Evolutionary conservation across 2,888 invertebrate species (phyloP), one percentile per base, ranked within the genome.

Genomic region (Tinea pellionella): DNA sequence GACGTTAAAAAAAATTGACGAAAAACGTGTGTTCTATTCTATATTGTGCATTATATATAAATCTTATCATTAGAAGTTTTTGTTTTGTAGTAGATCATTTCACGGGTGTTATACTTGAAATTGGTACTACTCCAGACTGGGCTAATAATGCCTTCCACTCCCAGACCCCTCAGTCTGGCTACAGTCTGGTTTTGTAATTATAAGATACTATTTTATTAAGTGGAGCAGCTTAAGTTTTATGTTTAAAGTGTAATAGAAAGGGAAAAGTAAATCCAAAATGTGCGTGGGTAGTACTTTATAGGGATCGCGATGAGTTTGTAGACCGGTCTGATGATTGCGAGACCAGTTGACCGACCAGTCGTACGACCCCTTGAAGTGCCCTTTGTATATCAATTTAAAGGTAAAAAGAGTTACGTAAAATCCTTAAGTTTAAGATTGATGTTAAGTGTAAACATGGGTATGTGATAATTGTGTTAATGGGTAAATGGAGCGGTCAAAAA

Each of bases 401-500:
- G 76, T 72, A 72, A 67, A 69, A 68, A 37, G 60, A 61, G 62
- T 79, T 80, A 67, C 74, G 78, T 65, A 81, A 80, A 62, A 1
- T 60, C 64, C 65, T 72, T 71, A 70, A 74, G 70, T 68, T 66
- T 55, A 73, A 71, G 69, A 67, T 68, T 67, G 72, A 76, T 75
- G 76, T 75, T 78, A 55, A 19, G 19, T 18, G 43, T 59, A 41
- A 59, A 59, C 41, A 59, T 41, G 19, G 41, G 37, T 37, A 37
- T 37, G 37, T 68, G 69, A 72, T 74, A 79, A 74, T 74, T 72
- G 71, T 76, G 78, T 78, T 79, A 80, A 80, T 75, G 69, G 77
- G 78, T 76, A 78, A 77, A 70, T 78, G 73, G 78, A 74, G 75
- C 77, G 68, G 62, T 61, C 63, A 59, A 60, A 32, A 60, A n/a